These are phyloP conservation scores for Trichonephila clavipes DNA, from an alignment of 1,140 invertebrate species.

Conservation along the genomic window DNA sequence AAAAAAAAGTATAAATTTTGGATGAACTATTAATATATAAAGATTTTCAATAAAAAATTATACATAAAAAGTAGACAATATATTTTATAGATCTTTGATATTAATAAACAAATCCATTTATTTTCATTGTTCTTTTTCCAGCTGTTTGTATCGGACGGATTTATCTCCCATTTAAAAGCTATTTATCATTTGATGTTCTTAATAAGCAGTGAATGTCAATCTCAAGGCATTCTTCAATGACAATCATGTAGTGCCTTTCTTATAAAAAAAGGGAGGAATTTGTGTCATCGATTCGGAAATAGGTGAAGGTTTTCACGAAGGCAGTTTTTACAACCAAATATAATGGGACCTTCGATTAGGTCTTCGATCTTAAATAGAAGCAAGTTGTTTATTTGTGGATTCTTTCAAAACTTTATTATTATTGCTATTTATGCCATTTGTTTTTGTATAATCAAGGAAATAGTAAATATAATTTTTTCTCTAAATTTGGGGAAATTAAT, in stretches of 20 bases:
- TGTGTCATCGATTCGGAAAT: background rate
- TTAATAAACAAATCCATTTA: background rate
- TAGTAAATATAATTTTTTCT: too few species aligned
- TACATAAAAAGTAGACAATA: too few species aligned
- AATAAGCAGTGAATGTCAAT: background rate
- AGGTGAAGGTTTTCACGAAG: background rate
- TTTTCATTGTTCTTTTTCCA: background rate
- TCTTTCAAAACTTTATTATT: too few species aligned
- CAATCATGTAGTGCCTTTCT: background rate
- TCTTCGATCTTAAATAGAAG: background rate
- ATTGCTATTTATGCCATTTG: too few species aligned
- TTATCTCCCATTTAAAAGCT: background rate
- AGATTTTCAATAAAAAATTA: too few species aligned
- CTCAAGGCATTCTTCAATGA: constrained; percentile 19
- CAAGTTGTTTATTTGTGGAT: background rate
- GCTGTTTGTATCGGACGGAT: background rate
- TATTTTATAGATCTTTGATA: too few species aligned
- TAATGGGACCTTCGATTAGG: background rate
- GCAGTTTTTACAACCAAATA: background rate
- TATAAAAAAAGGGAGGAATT: background rate
- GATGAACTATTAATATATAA: too few species aligned
- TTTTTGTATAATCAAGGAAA: too few species aligned
- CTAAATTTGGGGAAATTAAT: too few species aligned
- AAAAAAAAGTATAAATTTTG: too few species aligned
- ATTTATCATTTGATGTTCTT: background rate